phyloP scores from a whole-genome alignment of 1,140 invertebrate species.

The Papilio helenus region DNA sequence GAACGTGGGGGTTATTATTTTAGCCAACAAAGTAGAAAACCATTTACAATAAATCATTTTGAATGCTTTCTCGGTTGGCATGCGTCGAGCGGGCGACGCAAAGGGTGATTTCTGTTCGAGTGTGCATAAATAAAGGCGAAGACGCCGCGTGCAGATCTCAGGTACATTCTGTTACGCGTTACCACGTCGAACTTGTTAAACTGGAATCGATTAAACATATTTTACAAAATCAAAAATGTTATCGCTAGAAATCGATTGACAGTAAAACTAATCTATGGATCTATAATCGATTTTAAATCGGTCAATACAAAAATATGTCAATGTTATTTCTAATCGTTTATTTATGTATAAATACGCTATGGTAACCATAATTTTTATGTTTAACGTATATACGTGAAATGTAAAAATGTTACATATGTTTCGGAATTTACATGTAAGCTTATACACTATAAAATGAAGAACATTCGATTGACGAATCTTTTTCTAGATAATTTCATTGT shows the following conservation, averaged over 20 bases:
- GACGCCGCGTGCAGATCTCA: constrained; percentile 75
- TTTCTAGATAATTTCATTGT: constrained; percentile 29
- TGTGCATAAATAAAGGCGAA: constrained; percentile 81
- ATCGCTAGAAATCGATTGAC: constrained; percentile 20
- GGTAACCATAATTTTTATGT: constrained; percentile 29
- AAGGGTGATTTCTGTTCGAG: constrained; percentile 81
- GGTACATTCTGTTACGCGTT: constrained; percentile 67
- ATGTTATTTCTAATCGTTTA: constrained; percentile 41
- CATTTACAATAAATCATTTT: constrained; percentile 83
- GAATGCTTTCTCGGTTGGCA: constrained; percentile 80
- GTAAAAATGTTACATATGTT: no score
- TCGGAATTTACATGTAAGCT: background rate
- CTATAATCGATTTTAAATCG: constrained; percentile 39
- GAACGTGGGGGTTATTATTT: constrained; percentile 78
- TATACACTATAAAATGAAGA: background rate
- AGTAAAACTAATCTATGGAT: constrained; percentile 39
- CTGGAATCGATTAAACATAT: constrained; percentile 52
- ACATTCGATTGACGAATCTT: background rate
- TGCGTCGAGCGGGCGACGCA: constrained; percentile 77
- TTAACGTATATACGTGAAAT: background rate
- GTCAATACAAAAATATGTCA: constrained; percentile 35
- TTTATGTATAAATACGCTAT: constrained; percentile 42
- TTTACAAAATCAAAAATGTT: constrained; percentile 13
- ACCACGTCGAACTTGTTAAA: constrained; percentile 55
- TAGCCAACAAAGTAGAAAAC: constrained; percentile 83